Conservation (phyloP, 2,113 vertebrate species). For the Sinocyclocheilus anshuiensis region DNA sequence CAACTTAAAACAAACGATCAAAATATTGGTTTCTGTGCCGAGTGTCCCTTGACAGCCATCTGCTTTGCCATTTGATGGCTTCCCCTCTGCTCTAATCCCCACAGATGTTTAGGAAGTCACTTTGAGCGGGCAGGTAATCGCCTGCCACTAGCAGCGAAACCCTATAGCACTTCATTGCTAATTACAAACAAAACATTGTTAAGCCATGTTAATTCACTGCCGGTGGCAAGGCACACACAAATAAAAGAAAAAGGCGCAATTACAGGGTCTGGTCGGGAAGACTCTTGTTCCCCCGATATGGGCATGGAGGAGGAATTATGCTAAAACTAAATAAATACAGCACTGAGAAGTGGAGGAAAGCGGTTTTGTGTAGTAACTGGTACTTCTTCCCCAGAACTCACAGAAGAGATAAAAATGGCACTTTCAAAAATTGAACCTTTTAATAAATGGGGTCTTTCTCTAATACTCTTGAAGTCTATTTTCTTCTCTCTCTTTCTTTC, state of each 20-base stretch:
- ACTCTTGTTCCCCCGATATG: background rate
- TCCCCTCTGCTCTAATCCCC: conserved; percentile 40
- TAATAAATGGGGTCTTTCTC: background rate
- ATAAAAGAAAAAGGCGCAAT: conserved; percentile 34
- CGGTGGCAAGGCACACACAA: conserved; percentile 18
- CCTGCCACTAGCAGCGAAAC: conserved; percentile 20
- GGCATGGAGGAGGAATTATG: background rate
- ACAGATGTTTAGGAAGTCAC: conserved; percentile 48
- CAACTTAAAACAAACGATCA: conserved; percentile 45
- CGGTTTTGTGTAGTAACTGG: background rate
- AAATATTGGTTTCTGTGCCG: conserved; percentile 42
- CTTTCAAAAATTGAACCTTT: background rate
- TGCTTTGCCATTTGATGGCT: conserved; percentile 39
- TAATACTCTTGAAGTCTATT: background rate
- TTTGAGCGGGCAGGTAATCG: conserved; percentile 49
- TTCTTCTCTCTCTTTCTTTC: background rate
- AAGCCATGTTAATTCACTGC: conserved; percentile 53
- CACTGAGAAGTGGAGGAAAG: background rate
- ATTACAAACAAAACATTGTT: conserved; percentile 55
- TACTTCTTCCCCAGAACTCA: background rate
- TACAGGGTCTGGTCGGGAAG: conserved; percentile 8
- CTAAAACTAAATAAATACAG: conserved; percentile 15
- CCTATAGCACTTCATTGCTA: conserved; percentile 48
- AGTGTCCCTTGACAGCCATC: conserved; percentile 11
- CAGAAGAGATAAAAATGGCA: background rate